Conservation (phyloP, 1,140 invertebrate species). For the Drosophila guanche region DNA sequence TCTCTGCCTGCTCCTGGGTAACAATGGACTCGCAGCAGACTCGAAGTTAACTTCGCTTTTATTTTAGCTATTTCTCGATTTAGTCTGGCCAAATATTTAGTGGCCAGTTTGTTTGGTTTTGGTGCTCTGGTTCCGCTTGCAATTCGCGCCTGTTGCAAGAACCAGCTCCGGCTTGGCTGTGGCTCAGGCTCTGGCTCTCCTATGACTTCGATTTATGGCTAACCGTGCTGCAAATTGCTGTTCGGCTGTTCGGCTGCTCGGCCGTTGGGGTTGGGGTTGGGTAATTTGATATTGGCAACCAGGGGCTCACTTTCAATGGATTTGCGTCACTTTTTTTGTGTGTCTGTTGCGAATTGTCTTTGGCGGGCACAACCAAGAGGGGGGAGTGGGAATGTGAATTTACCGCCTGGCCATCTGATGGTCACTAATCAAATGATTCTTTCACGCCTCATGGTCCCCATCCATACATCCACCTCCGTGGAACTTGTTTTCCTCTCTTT, state of each 20-base stretch:
- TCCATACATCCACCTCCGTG: conserved; percentile 4
- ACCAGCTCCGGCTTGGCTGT: conserved; percentile 22
- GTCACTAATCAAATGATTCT: conserved; percentile 19
- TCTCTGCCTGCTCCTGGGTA: neutral
- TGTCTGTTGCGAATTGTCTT: conserved; percentile 12
- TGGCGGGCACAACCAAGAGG: neutral
- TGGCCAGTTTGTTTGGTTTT: conserved; percentile 18
- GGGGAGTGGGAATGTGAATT: neutral
- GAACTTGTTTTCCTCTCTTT: conserved; percentile 19
- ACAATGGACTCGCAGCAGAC: too few species aligned
- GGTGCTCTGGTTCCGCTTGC: conserved; percentile 52
- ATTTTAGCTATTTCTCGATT: neutral
- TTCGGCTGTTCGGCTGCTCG: conserved; percentile 47
- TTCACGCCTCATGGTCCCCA: conserved; percentile 12
- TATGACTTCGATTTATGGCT: conserved; percentile 51
- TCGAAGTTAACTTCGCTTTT: neutral
- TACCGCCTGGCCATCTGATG: neutral
- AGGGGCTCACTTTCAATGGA: conserved; percentile 71
- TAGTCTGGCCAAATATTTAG: neutral
- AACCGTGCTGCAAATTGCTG: conserved; percentile 67
- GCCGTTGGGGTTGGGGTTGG: conserved; percentile 30
- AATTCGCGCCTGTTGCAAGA: conserved; percentile 56
- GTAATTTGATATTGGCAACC: conserved; percentile 80
- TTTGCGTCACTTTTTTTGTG: conserved; percentile 62
- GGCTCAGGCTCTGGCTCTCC: conserved; percentile 7